phyloP scores from a whole-genome alignment of 2,888 invertebrate species.

The Aleiodes alternator region DNA sequence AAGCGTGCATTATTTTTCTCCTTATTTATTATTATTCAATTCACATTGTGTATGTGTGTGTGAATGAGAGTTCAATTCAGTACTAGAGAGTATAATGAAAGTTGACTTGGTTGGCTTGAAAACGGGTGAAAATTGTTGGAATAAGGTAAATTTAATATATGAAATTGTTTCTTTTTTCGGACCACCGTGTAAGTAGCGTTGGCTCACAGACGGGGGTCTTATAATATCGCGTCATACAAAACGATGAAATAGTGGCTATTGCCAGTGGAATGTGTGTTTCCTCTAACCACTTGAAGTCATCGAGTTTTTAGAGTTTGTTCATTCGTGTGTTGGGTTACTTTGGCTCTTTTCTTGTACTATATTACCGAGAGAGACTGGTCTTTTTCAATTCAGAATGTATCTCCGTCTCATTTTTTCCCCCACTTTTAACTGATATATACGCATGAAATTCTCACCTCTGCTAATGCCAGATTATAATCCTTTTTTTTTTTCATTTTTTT shows the following conservation, averaged over 20 bases:
- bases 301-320: constrained; percentile 71
- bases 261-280: constrained; percentile 71
- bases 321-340: constrained; percentile 63
- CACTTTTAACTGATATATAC: constrained; percentile 47
- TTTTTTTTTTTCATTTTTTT: not conserved
- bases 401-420: constrained; percentile 51
- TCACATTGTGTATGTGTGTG: no score
- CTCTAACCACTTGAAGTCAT: constrained; percentile 72
- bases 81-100: no score
- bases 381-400: not conserved
- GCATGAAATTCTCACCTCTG: constrained; percentile 25
- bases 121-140: not conserved
- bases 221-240: constrained; percentile 75
- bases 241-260: constrained; percentile 75
- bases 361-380: no score
- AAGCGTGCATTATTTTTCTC: no score
- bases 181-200: constrained; percentile 72
- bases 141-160: constrained; percentile 22
- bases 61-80: no score
- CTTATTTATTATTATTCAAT: not conserved
- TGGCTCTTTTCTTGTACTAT: constrained; percentile 47
- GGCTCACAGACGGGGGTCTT: constrained; percentile 74
- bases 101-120: not conserved
- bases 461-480: constrained; percentile 22
- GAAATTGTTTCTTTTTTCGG: constrained; percentile 63